Evolutionary conservation across 2,888 invertebrate species (phyloP), one percentile per base, ranked within the genome.

Genomic region (Corbicula japonica): DNA sequence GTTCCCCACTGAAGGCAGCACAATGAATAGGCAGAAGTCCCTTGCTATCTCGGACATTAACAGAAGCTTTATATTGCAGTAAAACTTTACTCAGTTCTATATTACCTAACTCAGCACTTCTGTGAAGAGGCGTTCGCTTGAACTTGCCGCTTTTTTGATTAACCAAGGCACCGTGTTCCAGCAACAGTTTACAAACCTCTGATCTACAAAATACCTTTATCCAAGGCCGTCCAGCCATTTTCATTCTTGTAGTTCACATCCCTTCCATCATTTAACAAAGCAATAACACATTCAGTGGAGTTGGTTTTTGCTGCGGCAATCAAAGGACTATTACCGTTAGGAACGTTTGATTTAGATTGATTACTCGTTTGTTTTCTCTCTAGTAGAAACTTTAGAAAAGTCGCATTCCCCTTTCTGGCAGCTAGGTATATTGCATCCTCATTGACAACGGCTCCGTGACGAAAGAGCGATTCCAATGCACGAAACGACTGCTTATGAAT

Each of bases 341-440:
- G 23, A 15, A 65, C 44, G 5, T 34, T 38, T 1, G 52, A 26
- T 3, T 46, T 26, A 38, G n/a, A 23, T 32, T 44, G 28, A 6
- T 10, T 6, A 21, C 28, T 26, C 5, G 15, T 5, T 28, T 15
- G 26, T 26, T 46, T 15, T n/a, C 10, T 35, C 1, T 48, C 12
- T 34, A 76, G 15, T 23, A 76, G 48, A 15, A 26, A 18, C 2
- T 23, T 15, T 4, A 76, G n/a, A 18, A 71, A 44, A 18, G 65
- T 23, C 4, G 21, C 32, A 21, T 76, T 28, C 2, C 60, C 6
- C 12, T 50, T 71, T 1, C 30, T 21, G 2, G 71, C 41, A 44
- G 76, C 76, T 0, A 76, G 65, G 4, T 52, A 66, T 35, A 70
- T 60, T n/a, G 60, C 58, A 23, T 76, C 65, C 21, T 71, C 70